These are phyloP conservation scores for Sympetrum striolatum DNA, from an alignment of 2,888 invertebrate genomes.

Conservation along the genomic window DNA sequence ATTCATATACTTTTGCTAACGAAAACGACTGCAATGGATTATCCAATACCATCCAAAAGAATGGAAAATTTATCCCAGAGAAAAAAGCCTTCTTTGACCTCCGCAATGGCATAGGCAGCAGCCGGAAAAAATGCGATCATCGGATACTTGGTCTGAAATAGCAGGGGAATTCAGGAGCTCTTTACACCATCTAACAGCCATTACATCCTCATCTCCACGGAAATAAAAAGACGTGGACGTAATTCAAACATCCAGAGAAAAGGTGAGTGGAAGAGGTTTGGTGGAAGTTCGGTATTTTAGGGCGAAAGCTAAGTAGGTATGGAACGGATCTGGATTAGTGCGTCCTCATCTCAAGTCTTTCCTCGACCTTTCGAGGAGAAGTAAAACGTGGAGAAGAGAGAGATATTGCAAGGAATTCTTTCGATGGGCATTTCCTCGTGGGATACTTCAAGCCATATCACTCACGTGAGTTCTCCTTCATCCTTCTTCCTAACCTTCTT, in stretches of 20 bases:
- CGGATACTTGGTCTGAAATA: too few species aligned
- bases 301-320: background rate
- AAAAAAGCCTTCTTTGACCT: too few species aligned
- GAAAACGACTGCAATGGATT: too few species aligned
- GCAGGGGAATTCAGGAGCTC: too few species aligned
- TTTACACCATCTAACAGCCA: too few species aligned
- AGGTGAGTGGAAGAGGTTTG: background rate
- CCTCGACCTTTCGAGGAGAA: background rate
- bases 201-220: too few species aligned
- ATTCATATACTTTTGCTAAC: too few species aligned
- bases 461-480: background rate
- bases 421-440: background rate
- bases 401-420: background rate
- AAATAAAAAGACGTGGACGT: background rate
- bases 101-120: too few species aligned
- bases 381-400: background rate
- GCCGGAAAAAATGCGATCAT: too few species aligned
- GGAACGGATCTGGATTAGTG: background rate
- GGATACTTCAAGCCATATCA: background rate
- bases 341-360: background rate
- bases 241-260: background rate
- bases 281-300: background rate
- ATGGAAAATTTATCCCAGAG: too few species aligned
- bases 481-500: background rate
- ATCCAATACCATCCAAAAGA: too few species aligned